Evolutionary conservation across 2,888 invertebrate genomes (phyloP), one percentile per base, ranked within the genome.

Genomic region (Tiliacea citrago): DNA sequence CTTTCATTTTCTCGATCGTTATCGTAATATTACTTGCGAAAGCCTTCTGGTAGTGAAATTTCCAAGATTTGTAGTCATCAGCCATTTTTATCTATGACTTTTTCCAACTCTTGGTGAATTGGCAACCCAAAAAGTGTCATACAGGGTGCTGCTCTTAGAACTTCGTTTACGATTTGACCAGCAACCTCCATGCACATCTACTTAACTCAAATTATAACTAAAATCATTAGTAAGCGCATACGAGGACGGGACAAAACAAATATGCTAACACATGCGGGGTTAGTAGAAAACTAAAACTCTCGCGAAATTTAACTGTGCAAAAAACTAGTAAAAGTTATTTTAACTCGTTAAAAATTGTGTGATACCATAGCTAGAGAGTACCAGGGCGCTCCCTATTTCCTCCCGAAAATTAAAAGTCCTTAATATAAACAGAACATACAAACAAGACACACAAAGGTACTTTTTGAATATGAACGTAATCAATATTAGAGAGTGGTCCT

Each of bases 211-310:
- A 83, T 79, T 73, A 73, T 60, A 71, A 73, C 72, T 76, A 76
- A 84, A 84, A 69, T 75, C 55, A 73, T 80, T 76, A 62, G 68
- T 60, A 71, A 88, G 89, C 88, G 87, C 90, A 87, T 84, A 89
- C 90, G 90, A 86, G 88, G 91, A 91, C 91, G 91, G 91, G 91
- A 91, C 89, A 86, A 75, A 87, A 86, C 84, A 83, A 84, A 66
- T 16, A 86, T 80, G 71, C 85, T 85, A 85, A 83, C 82, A 79
- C 90, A 91, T 90, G 91, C 91, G 78, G 69, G 76, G 29, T 68
- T 69, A 72, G 81, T 67, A 75, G 62, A 75, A 78, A 81, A 82
- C 77, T 81, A 84, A 75, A 79, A 68, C 58, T 73, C 67, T 75
- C 82, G 75, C 35, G 82, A 67, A 75, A 55, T 68, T 58, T 12